Percentiles rank a stretch among this genome's conserved stretches.
Evolutionary conservation across 2,113 vertebrate genomes (phyloP).

Genomic region (Siniperca chuatsi): DNA sequence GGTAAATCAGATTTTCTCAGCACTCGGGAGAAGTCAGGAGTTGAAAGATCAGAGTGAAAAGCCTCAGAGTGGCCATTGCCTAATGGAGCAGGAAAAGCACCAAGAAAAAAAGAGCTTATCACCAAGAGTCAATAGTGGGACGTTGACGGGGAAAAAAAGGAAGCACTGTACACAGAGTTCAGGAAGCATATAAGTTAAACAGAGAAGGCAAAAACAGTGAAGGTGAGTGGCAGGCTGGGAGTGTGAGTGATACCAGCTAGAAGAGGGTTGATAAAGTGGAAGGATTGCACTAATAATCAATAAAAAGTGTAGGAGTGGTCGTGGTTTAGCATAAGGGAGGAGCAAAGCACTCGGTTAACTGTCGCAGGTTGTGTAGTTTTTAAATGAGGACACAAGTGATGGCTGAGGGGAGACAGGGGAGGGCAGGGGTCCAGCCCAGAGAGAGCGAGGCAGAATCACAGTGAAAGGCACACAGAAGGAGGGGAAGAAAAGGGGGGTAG

Average conservation of each 20-base stretch:
- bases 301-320: conserved; percentile 12
- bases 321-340: conserved; percentile 22
- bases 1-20: conserved; percentile 48
- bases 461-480: conserved; percentile 78
- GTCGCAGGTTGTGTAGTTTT: conserved; percentile 27
- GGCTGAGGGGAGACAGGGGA: conserved; percentile 1
- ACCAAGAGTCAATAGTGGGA: conserved; percentile 45
- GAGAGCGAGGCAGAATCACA: conserved; percentile 51
- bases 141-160: conserved; percentile 3
- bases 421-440: conserved; percentile 41
- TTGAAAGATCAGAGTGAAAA: conserved; percentile 63
- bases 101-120: conserved; percentile 64
- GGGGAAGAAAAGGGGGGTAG: conserved; percentile 30
- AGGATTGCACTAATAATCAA: conserved; percentile 18
- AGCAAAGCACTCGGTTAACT: conserved; percentile 11
- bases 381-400: conserved; percentile 16
- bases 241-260: conserved; percentile 17
- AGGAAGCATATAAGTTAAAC: conserved; percentile 41
- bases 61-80: conserved; percentile 79
- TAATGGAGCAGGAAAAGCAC: conserved; percentile 73
- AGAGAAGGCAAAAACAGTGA: not conserved
- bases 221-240: conserved; percentile 36
- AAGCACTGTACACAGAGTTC: conserved; percentile 28
- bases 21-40: conserved; percentile 46
- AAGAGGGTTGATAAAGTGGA: conserved; percentile 13